Conservation (phyloP, 2,113 vertebrate species). For the Porphyrio hochstetteri region DNA sequence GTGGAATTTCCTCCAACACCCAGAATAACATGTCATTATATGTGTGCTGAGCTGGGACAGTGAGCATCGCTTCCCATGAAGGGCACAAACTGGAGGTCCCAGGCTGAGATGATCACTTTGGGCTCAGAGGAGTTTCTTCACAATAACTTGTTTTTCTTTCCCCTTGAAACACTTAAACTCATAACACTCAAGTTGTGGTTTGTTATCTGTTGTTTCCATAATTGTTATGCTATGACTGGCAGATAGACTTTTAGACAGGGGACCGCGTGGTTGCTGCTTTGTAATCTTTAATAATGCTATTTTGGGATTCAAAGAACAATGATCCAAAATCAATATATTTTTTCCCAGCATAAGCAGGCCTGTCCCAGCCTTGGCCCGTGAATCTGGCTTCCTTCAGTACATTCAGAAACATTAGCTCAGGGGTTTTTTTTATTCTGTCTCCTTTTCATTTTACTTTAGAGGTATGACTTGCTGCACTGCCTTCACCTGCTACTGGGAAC, state of each 20-base stretch:
- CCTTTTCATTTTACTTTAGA: not conserved
- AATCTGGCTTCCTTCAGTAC: not conserved
- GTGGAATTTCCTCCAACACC: not conserved
- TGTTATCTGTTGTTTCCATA: constrained; percentile 10
- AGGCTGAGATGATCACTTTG: not conserved
- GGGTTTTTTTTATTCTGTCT: not conserved
- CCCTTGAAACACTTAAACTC: not conserved
- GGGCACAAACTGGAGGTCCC: not conserved
- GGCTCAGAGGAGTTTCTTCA: not conserved
- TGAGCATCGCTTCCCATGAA: not conserved
- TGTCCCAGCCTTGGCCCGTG: constrained; percentile 26
- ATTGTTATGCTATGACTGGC: not conserved
- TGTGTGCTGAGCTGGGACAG: not conserved
- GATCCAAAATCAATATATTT: constrained; percentile 54
- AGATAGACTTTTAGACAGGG: not conserved
- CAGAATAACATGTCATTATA: not conserved
- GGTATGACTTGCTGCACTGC: not conserved
- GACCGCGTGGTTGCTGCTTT: not conserved
- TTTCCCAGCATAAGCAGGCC: constrained; percentile 32
- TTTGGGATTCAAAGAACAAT: not conserved
- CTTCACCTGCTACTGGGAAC: not conserved
- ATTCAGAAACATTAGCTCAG: not conserved
- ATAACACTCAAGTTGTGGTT: not conserved
- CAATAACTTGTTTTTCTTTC: fast-evolving
- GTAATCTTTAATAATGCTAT: constrained; percentile 18